A percentile compares a stretch with the other conserved stretches of the same genome.
Evolutionary conservation across 2,113 vertebrate genomes (phyloP).

Genomic region (Merops nubicus): DNA sequence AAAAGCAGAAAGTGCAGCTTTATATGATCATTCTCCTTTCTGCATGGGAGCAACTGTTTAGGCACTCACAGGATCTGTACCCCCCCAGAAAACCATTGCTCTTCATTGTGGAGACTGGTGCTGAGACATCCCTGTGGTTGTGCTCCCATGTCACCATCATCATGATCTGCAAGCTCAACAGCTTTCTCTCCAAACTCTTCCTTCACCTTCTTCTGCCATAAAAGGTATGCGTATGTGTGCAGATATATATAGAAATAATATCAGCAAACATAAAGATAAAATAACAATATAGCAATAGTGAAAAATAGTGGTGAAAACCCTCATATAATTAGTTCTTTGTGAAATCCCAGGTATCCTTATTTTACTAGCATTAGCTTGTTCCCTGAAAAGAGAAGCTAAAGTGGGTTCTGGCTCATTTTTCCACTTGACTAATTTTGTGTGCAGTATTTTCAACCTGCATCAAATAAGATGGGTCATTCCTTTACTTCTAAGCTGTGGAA

Average conservation of each 20-base stretch:
- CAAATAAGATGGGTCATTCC: not conserved
- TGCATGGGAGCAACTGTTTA: rapidly evolving
- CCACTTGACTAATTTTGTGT: not conserved
- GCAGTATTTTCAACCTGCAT: not conserved
- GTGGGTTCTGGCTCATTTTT: not conserved
- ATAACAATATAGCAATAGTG: not conserved
- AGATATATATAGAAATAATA: not conserved
- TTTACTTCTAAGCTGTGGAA: not conserved
- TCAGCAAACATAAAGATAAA: not conserved
- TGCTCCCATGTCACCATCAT: rapidly evolving
- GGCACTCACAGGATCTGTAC: rapidly evolving
- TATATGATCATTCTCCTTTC: not conserved
- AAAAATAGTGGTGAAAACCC: not conserved
- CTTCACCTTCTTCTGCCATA: not conserved
- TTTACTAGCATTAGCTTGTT: not conserved
- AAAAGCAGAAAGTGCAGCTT: not conserved
- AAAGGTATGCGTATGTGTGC: not conserved
- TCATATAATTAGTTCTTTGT: not conserved
- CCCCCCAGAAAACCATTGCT: not conserved
- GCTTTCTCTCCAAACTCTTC: not conserved
- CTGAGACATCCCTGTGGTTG: rapidly evolving
- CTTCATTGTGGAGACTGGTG: not conserved
- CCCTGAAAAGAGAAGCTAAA: not conserved
- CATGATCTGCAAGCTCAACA: not conserved
- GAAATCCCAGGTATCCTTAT: not conserved